Evolutionary conservation across 2,888 invertebrate genomes (phyloP).

Genomic region (Agrochola lychnidis): DNA sequence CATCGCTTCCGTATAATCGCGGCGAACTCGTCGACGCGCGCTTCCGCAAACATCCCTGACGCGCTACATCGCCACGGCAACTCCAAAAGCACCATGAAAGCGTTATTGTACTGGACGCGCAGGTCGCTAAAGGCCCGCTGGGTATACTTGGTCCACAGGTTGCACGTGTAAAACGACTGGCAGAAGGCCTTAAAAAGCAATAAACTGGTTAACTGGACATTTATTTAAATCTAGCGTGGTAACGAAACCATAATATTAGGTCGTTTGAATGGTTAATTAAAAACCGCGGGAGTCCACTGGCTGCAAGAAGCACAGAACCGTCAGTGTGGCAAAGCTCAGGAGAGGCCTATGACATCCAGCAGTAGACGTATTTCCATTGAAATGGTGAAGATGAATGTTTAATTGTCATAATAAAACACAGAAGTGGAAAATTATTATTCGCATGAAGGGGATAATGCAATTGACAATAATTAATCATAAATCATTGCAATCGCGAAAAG

Average conservation of each 20-base stretch:
- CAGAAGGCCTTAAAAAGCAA: too few species aligned
- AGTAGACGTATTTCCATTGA: background rate
- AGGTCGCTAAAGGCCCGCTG: too few species aligned
- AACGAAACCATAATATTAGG: background rate
- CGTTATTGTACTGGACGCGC: too few species aligned
- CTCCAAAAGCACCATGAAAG: too few species aligned
- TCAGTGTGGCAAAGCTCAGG: background rate
- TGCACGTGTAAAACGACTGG: too few species aligned
- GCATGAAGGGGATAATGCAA: constrained; percentile 1
- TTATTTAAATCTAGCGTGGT: background rate
- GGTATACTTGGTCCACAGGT: too few species aligned
- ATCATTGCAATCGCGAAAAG: background rate
- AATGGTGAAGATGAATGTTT: background rate
- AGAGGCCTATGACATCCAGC: background rate
- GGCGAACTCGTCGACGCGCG: too few species aligned
- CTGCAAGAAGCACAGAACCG: background rate
- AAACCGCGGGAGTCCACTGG: background rate
- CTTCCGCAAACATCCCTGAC: too few species aligned
- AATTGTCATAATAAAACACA: background rate
- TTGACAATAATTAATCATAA: constrained; percentile 1
- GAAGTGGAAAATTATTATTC: constrained; percentile 6
- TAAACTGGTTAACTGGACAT: background rate
- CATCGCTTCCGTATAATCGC: too few species aligned
- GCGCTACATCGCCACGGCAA: too few species aligned
- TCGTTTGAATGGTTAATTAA: background rate